Evolutionary conservation across 2,797 vertebrate species (phyloP).

Genomic region (Ctenochaetus hawaiiensis): DNA sequence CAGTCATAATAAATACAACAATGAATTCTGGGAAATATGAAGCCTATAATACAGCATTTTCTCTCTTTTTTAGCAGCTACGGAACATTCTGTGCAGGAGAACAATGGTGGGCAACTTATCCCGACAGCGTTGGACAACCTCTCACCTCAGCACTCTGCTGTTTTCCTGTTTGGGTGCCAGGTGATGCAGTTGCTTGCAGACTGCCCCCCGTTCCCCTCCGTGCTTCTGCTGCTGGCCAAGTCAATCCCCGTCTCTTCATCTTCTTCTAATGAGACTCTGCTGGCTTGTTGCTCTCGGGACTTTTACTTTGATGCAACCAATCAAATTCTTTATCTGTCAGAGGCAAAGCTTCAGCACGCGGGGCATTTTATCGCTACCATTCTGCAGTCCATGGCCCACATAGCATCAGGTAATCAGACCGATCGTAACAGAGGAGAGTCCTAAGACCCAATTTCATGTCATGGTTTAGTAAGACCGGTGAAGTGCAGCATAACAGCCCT

Average conservation of each 20-base stretch:
- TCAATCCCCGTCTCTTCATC: constrained; percentile 74
- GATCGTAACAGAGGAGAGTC: constrained; percentile 4
- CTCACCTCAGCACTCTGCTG: constrained; percentile 83
- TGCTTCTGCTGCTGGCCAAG: constrained; percentile 85
- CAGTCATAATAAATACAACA: not conserved
- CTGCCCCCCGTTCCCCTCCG: constrained; percentile 75
- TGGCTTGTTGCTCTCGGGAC: constrained; percentile 78
- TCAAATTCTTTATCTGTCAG: constrained; percentile 87
- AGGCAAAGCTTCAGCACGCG: constrained; percentile 82
- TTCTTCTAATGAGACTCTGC: constrained; percentile 52
- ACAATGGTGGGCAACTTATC: constrained; percentile 67
- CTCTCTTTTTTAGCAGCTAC: constrained; percentile 48
- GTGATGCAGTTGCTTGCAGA: constrained; percentile 81
- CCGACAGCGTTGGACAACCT: constrained; percentile 84
- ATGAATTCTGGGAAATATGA: not conserved
- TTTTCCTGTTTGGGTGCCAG: constrained; percentile 88
- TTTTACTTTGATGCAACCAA: constrained; percentile 87
- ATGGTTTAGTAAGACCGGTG: constrained; percentile 12
- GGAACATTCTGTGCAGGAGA: constrained; percentile 44
- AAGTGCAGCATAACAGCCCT: constrained; percentile 11
- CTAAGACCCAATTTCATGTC: constrained; percentile 20
- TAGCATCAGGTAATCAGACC: constrained; percentile 83
- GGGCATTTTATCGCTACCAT: constrained; percentile 86
- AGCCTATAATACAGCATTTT: not conserved
- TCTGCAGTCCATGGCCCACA: constrained; percentile 86